Evolutionary conservation across 2,888 invertebrate genomes (phyloP), one percentile per base, ranked within the genome.

Genomic region (Caenorhabditis panamensis): DNA sequence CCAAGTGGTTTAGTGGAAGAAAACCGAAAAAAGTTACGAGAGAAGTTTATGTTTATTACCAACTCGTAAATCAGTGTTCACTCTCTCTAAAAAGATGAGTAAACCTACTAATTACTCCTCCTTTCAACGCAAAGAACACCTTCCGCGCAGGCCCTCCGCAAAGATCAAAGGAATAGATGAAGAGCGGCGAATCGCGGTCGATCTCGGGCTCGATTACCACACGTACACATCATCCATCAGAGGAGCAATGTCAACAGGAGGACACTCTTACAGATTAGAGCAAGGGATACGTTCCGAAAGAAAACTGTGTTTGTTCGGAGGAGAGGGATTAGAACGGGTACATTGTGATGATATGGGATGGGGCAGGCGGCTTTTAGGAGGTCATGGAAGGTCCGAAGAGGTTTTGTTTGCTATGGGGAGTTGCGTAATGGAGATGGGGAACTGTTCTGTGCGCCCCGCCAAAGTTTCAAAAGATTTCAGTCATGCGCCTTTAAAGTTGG

Each of bases 261-360:
- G 75, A 75, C 75, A 75, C 75, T 75, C 75, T 75, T 75, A 75
- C 75, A 75, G 75, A 75, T 75, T 75, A 75, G 75, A 75, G 75
- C 66, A 53, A 41, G 37, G 13, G 54, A 58, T 63, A 41, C 41
- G 54, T 22, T 47, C 67, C 56, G 20, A 67, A 67, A 61, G 24
- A 58, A 44, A 20, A 13, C 20, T 53, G n/a, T 75, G 75, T 75
- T 75, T 75, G 41, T 13, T 41, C 13, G 41, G 41, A 2, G 6
- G 6, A 4, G 9, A 9, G 9, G 66, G 28, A 53, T 44, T 56
- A 58, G 49, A 63, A 31, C 31, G 31, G 47, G 49, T 58, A 37
- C 64, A 64, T 49, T 72, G 63, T 56, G 49, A 59, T 18, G 18
- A 20, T 22, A n/a, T n/a, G n/a, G n/a, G n/a, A n/a, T n/a, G n/a